phyloP scores from a whole-genome alignment of 2,888 invertebrate genomes.

The Lithophane leautieri region DNA sequence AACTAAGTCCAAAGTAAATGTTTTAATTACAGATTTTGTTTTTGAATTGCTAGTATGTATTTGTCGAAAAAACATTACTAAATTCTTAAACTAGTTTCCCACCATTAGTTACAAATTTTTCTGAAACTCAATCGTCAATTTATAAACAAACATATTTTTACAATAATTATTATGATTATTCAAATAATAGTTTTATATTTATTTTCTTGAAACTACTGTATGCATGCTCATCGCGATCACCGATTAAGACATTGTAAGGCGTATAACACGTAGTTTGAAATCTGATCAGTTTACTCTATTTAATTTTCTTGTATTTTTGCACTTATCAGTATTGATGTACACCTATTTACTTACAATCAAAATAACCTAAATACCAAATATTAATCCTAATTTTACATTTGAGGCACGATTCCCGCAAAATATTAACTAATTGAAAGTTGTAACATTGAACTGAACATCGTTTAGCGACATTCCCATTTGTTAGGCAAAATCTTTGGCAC shows the following conservation, averaged over 20 bases:
- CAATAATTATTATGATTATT: conserved; percentile 1
- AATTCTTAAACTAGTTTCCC: not conserved
- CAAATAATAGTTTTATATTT: not conserved
- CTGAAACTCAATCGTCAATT: conserved; percentile 16
- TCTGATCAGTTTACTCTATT: conserved; percentile 65
- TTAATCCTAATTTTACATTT: conserved; percentile 47
- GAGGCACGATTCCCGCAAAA: conserved; percentile 41
- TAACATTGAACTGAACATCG: not conserved
- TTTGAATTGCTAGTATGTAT: not conserved
- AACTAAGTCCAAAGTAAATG: not conserved
- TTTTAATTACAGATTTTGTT: not conserved
- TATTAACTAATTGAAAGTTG: not conserved
- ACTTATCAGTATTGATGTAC: conserved; percentile 67
- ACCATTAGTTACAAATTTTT: conserved; percentile 12
- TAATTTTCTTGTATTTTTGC: conserved; percentile 85
- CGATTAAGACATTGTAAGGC: conserved; percentile 88
- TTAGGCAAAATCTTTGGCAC: not conserved
- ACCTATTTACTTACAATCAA: conserved; percentile 60
- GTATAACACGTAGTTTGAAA: conserved; percentile 83
- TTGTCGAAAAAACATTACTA: not conserved
- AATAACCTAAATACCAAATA: conserved; percentile 39
- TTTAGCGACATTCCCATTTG: not conserved
- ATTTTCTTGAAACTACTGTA: conserved; percentile 34
- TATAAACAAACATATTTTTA: not conserved
- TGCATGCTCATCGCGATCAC: conserved; percentile 85